A percentile compares a stretch with the other conserved stretches of the same genome.
Conservation (phyloP, 2,113 vertebrate species). For the Dromiciops gliroides region DNA sequence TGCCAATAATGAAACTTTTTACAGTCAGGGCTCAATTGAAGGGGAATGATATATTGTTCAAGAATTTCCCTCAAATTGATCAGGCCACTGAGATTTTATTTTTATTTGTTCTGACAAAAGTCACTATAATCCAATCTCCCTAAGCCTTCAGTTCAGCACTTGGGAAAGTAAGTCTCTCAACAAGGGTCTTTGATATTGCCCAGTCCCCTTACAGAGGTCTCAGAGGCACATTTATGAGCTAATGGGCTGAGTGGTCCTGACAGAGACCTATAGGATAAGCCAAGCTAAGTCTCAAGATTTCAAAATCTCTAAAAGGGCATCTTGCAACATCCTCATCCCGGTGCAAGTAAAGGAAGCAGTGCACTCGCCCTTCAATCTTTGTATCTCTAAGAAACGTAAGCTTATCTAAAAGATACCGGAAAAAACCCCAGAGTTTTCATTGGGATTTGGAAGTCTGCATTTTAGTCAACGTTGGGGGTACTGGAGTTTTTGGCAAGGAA, state of each 20-base stretch:
- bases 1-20: constrained; percentile 63
- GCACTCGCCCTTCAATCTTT: constrained; percentile 19
- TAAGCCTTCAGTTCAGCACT: constrained; percentile 26
- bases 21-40: constrained; percentile 54
- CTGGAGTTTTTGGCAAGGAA: constrained; percentile 5
- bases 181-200: background rate
- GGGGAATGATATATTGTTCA: constrained; percentile 38
- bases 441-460: constrained; percentile 24
- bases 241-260: background rate
- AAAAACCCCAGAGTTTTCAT: background rate
- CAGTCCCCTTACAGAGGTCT: constrained; percentile 19
- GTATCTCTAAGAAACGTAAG: constrained; percentile 18
- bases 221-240: background rate
- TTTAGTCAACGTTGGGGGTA: background rate
- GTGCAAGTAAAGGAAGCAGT: constrained; percentile 11
- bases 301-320: constrained; percentile 45
- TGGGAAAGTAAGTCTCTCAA: constrained; percentile 28
- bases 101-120: constrained; percentile 62
- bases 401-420: background rate
- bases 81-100: constrained; percentile 44
- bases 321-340: constrained; percentile 2
- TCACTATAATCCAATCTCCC: constrained; percentile 17
- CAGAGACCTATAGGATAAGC: background rate
- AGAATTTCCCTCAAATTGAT: constrained; percentile 61
- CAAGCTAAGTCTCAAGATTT: background rate